These are phyloP conservation scores for Paraescarpia echinospica DNA, from an alignment of 1,140 invertebrate genomes.

Conservation along the genomic window DNA sequence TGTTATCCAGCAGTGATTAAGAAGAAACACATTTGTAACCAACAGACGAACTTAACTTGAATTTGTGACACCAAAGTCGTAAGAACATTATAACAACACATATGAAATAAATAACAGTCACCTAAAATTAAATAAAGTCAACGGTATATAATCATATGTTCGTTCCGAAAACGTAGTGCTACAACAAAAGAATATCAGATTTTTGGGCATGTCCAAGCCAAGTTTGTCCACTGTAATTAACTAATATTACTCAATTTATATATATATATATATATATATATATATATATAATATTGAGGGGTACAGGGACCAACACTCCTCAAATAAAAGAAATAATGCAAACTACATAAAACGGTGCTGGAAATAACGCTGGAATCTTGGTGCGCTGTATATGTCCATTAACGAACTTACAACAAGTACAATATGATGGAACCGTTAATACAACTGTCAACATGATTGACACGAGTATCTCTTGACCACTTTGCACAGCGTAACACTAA, in stretches of 20 bases:
- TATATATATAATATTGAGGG: not conserved
- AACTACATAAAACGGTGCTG: not conserved
- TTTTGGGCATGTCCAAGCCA: too few species aligned
- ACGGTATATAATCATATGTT: not conserved
- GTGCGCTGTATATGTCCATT: not conserved
- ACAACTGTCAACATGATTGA: not conserved
- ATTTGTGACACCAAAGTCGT: too few species aligned
- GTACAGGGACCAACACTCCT: too few species aligned
- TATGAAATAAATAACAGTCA: too few species aligned
- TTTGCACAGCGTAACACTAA: not conserved
- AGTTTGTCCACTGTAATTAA: too few species aligned
- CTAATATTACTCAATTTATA: not conserved
- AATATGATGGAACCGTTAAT: not conserved
- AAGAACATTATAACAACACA: too few species aligned
- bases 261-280: not conserved
- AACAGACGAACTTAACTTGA: too few species aligned
- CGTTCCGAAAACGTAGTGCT: too few species aligned
- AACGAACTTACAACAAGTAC: not conserved
- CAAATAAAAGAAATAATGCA: not conserved
- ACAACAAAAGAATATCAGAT: too few species aligned
- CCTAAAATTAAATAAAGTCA: too few species aligned
- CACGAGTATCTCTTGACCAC: constrained; percentile 3
- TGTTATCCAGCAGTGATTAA: too few species aligned
- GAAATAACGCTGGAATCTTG: not conserved
- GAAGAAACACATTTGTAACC: too few species aligned